A percentile compares a stretch with the other conserved stretches of the same genome.
Evolutionary conservation across 2,797 vertebrate genomes (phyloP).

Genomic region (Onychomys torridus): DNA sequence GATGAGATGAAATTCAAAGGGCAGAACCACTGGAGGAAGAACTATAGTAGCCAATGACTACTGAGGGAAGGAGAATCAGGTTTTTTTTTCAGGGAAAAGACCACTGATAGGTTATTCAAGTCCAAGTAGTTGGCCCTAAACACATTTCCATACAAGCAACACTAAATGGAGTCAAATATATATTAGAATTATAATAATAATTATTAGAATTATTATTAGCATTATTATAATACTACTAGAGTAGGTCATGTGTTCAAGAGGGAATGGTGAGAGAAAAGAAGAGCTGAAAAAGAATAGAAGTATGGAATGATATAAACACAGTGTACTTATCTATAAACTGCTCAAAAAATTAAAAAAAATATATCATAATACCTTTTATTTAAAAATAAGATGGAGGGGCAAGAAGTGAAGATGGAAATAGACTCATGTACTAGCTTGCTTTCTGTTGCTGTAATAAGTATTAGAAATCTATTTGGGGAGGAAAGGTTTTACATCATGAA

Average conservation of each 20-base stretch:
- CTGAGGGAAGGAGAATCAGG: background rate
- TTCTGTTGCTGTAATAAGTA: background rate
- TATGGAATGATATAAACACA: background rate
- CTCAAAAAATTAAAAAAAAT: background rate
- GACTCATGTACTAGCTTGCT: background rate
- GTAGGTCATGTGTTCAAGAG: background rate
- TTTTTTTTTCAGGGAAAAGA: background rate
- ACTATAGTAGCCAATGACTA: background rate
- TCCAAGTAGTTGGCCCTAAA: background rate
- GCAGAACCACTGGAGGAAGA: background rate
- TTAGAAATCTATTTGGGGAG: background rate
- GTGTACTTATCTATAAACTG: background rate
- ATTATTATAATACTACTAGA: background rate
- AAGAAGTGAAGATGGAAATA: background rate
- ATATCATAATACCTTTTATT: background rate
- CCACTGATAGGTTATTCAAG: background rate
- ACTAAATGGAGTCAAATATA: background rate
- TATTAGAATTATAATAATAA: background rate
- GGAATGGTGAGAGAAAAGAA: too few species aligned
- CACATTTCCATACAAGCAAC: background rate
- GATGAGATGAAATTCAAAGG: background rate
- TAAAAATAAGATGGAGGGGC: background rate
- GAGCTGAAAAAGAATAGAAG: background rate
- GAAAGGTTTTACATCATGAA: too few species aligned
- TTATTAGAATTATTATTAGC: too few species aligned